Evolutionary conservation across 1,140 invertebrate genomes (phyloP).

Genomic region (Limonius californicus): DNA sequence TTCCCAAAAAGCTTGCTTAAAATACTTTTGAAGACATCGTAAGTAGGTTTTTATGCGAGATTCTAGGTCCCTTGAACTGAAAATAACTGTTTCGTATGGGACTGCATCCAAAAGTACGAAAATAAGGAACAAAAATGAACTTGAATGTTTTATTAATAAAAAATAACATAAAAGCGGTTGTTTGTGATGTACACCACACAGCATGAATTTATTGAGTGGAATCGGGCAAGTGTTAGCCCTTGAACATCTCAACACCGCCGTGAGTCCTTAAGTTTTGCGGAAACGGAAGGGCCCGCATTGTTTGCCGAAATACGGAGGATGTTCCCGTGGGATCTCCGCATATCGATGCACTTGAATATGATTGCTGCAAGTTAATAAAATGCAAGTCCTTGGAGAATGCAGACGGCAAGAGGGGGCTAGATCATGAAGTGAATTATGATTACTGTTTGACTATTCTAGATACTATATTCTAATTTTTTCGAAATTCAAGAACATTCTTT

Average conservation of each 20-base stretch:
- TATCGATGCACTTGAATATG: not conserved
- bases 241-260: constrained; percentile 6
- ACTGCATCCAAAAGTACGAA: too few relatives aligned
- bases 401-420: too few relatives aligned
- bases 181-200: not conserved
- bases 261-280: constrained; percentile 14
- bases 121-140: too few relatives aligned
- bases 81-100: too few relatives aligned
- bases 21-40: not conserved
- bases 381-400: too few relatives aligned
- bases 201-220: constrained; percentile 6
- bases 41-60: too few relatives aligned
- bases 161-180: not conserved
- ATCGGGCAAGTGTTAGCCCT: not conserved
- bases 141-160: too few relatives aligned
- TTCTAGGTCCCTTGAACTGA: too few relatives aligned
- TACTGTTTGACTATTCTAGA: too few relatives aligned
- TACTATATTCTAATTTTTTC: too few relatives aligned
- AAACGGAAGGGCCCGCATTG: constrained; percentile 28
- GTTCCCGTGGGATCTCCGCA: constrained; percentile 22
- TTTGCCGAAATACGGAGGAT: constrained; percentile 18
- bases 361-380: not conserved
- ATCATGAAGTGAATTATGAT: too few relatives aligned
- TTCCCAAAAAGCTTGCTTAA: not conserved
- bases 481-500: too few relatives aligned